A percentile compares a stretch with the other conserved stretches of the same genome.
Evolutionary conservation across 2,888 invertebrate genomes (phyloP).

Genomic region (Muschampia plurimacula): DNA sequence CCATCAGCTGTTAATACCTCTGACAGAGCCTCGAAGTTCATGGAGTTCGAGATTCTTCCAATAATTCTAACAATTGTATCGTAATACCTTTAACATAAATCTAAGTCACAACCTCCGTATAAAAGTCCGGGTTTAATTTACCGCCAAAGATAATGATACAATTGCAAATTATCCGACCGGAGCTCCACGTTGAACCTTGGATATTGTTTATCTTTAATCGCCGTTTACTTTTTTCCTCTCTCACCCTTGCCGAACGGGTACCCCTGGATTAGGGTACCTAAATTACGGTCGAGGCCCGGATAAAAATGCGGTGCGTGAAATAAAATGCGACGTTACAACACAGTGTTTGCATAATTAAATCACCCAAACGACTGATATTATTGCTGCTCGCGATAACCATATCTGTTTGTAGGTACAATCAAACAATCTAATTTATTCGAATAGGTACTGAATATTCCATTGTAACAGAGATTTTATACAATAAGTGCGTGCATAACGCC

Average conservation of each 20-base stretch:
- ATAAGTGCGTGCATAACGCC: no score
- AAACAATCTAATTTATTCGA: slow-evolving; percentile 5
- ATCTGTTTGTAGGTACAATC: neutral
- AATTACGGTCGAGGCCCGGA: slow-evolving; percentile 64
- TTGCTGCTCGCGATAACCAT: slow-evolving; percentile 23
- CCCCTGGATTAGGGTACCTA: slow-evolving; percentile 71
- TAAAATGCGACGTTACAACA: slow-evolving; percentile 47
- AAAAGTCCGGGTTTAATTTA: slow-evolving; percentile 68
- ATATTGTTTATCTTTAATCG: slow-evolving; percentile 82
- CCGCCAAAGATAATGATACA: slow-evolving; percentile 71
- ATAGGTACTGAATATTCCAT: slow-evolving; percentile 12
- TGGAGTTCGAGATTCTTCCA: slow-evolving; percentile 50
- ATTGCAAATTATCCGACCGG: slow-evolving; percentile 75
- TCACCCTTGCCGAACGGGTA: slow-evolving; percentile 64
- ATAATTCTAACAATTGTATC: slow-evolving; percentile 48
- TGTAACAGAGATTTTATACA: neutral
- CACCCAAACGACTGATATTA: slow-evolving; percentile 25
- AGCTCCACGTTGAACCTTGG: slow-evolving; percentile 61
- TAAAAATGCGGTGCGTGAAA: slow-evolving; percentile 52
- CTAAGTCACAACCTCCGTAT: slow-evolving; percentile 56
- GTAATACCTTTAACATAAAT: slow-evolving; percentile 57
- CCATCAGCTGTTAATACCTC: slow-evolving; percentile 43
- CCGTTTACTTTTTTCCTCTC: slow-evolving; percentile 72
- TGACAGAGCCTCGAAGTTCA: slow-evolving; percentile 35
- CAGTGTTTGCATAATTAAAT: slow-evolving; percentile 49